phyloP scores from a whole-genome alignment of 2,797 vertebrate species.

The Odontamblyopus lacepedii region DNA sequence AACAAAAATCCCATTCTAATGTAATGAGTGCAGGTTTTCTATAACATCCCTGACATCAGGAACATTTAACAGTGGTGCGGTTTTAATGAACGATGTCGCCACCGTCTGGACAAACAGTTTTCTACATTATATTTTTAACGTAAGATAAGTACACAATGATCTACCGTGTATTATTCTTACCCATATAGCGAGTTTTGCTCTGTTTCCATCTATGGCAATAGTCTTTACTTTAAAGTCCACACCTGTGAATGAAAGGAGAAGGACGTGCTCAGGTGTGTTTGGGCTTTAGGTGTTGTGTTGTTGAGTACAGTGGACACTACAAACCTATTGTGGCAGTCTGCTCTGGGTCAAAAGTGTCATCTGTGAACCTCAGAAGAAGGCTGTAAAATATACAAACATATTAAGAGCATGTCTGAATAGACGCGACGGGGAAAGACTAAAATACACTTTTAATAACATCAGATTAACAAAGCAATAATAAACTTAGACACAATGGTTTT shows the following conservation, averaged over 20 bases:
- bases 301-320: neutral
- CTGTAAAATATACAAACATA: constrained; percentile 63
- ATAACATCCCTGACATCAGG: neutral
- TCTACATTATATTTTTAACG: constrained; percentile 50
- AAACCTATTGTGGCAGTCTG: constrained; percentile 96
- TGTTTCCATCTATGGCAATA: constrained; percentile 95
- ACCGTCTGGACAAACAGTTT: constrained; percentile 34
- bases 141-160: neutral
- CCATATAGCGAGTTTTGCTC: constrained; percentile 98
- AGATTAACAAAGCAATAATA: neutral
- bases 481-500: neutral
- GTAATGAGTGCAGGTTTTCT: neutral
- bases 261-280: neutral
- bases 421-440: neutral
- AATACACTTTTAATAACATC: neutral
- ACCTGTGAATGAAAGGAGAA: constrained; percentile 69
- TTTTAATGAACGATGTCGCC: constrained; percentile 36
- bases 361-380: constrained; percentile 95
- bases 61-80: neutral
- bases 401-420: constrained; percentile 25
- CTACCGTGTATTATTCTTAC: constrained; percentile 74
- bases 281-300: neutral
- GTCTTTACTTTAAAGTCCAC: constrained; percentile 99
- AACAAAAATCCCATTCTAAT: neutral
- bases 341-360: constrained; percentile 97